Percentiles rank a stretch among this genome's conserved stretches.
Evolutionary conservation across 2,888 invertebrate genomes (phyloP).

Genomic region (Lypha dubia): DNA sequence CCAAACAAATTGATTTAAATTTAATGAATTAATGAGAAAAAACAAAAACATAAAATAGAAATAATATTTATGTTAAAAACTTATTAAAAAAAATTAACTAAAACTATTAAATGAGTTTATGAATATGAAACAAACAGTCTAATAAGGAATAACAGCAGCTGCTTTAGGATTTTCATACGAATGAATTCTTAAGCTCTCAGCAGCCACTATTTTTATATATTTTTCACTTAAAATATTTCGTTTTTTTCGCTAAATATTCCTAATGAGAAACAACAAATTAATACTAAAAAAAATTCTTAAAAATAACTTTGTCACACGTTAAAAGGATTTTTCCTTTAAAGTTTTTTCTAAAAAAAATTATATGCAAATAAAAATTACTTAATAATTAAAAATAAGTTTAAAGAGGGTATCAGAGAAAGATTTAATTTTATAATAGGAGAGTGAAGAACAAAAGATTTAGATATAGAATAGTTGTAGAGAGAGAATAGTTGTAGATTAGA

Average conservation of each 20-base stretch:
- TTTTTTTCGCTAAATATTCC: conserved; percentile 30
- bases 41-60: too few relatives aligned
- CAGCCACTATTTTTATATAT: conserved; percentile 9
- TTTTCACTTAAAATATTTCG: conserved; percentile 14
- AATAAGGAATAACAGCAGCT: conserved; percentile 40
- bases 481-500: conserved; percentile 12
- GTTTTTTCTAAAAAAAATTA: conserved; percentile 41
- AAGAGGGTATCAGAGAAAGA: conserved; percentile 50
- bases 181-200: too few relatives aligned
- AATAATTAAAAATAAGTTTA: conserved; percentile 35
- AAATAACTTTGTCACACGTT: conserved; percentile 72
- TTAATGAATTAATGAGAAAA: conserved; percentile 21
- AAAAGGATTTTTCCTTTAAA: conserved; percentile 60
- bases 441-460: background rate
- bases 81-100: conserved; percentile 31
- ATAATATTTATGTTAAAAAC: conserved; percentile 30
- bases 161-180: too few relatives aligned
- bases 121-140: conserved; percentile 72
- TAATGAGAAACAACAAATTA: conserved; percentile 71
- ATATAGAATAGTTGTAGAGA: too few relatives aligned
- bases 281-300: conserved; percentile 56
- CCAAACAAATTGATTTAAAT: conserved; percentile 13
- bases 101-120: conserved; percentile 52
- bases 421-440: background rate
- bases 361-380: conserved; percentile 44